Evolutionary conservation across 2,113 vertebrate genomes (phyloP).

Genomic region (Osmerus eperlanus): DNA sequence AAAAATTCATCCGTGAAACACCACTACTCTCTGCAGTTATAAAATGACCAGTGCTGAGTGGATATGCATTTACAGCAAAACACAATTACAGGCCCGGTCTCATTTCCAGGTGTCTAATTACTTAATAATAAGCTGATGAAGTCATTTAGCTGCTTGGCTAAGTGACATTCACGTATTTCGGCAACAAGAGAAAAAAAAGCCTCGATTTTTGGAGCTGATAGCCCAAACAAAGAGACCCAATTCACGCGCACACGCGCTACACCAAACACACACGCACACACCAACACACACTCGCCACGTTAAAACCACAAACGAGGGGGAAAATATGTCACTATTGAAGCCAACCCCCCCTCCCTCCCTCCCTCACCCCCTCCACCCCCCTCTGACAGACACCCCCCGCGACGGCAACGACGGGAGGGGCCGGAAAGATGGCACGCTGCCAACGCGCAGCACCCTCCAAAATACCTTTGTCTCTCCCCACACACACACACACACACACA

Average conservation of each 20-base stretch:
- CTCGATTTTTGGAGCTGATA: conserved; percentile 54
- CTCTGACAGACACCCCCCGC: conserved; percentile 45
- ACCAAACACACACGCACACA: conserved; percentile 10
- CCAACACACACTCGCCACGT: conserved; percentile 7
- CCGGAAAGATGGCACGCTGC: conserved; percentile 65
- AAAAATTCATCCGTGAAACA: conserved; percentile 56
- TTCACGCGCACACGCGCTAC: background rate
- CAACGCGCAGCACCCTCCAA: conserved; percentile 55
- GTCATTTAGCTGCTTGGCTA: conserved; percentile 49
- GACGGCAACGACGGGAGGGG: conserved; percentile 14
- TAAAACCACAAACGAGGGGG: conserved; percentile 1
- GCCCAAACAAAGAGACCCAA: conserved; percentile 46
- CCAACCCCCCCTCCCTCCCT: conserved; percentile 17
- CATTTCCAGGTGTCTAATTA: conserved; percentile 4
- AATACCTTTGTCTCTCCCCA: conserved; percentile 72
- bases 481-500: background rate
- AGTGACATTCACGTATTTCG: conserved; percentile 51
- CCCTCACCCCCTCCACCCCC: conserved; percentile 34
- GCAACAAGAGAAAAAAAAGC: conserved; percentile 14
- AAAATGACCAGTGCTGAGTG: conserved; percentile 11
- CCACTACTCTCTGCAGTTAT: conserved; percentile 57
- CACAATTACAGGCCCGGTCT: background rate
- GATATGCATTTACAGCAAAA: background rate
- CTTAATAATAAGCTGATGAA: background rate
- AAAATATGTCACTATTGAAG: conserved; percentile 43